A percentile compares a stretch with the other conserved stretches of the same genome.
phyloP scores from a whole-genome alignment of 2,797 vertebrate species.

The Acridotheres tristis region DNA sequence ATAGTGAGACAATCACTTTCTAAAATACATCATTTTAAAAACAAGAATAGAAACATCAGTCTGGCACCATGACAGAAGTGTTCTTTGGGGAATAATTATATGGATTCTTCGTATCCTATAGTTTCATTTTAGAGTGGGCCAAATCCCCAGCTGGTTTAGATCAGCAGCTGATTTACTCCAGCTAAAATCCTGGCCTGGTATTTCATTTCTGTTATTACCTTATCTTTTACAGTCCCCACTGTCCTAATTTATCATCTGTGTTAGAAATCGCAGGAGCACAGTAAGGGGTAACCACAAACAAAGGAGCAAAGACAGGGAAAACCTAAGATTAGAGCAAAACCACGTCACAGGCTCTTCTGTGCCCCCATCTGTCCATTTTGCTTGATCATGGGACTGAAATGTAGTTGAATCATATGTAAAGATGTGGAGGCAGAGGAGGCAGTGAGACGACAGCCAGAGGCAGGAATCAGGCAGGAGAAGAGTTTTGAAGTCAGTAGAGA shows the following conservation, averaged over 20 bases:
- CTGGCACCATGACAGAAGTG: slow-evolving; percentile 60
- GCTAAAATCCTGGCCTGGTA: slow-evolving; percentile 61
- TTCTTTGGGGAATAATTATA: slow-evolving; percentile 64
- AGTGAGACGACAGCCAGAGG: neutral
- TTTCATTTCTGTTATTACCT: slow-evolving; percentile 69
- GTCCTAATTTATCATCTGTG: slow-evolving; percentile 55
- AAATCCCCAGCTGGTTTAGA: slow-evolving; percentile 66
- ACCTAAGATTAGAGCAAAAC: neutral
- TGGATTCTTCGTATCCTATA: slow-evolving; percentile 60
- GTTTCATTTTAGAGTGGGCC: slow-evolving; percentile 65
- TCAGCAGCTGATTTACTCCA: slow-evolving; percentile 68
- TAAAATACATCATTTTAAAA: slow-evolving; percentile 64
- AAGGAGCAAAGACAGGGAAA: slow-evolving; percentile 23
- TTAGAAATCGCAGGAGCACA: slow-evolving; percentile 10
- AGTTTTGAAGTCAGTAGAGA: neutral
- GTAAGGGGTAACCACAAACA: slow-evolving; percentile 17
- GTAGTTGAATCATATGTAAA: neutral
- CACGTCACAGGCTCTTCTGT: neutral
- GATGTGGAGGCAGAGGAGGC: neutral
- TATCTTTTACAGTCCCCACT: slow-evolving; percentile 60
- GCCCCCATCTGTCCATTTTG: neutral
- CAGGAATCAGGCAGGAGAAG: neutral
- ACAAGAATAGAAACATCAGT: slow-evolving; percentile 69
- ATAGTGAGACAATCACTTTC: slow-evolving; percentile 63
- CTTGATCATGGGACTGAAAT: neutral